These are phyloP conservation scores for Eupeodes luniger DNA, from an alignment of 2,888 invertebrate genomes.

Conservation along the genomic window DNA sequence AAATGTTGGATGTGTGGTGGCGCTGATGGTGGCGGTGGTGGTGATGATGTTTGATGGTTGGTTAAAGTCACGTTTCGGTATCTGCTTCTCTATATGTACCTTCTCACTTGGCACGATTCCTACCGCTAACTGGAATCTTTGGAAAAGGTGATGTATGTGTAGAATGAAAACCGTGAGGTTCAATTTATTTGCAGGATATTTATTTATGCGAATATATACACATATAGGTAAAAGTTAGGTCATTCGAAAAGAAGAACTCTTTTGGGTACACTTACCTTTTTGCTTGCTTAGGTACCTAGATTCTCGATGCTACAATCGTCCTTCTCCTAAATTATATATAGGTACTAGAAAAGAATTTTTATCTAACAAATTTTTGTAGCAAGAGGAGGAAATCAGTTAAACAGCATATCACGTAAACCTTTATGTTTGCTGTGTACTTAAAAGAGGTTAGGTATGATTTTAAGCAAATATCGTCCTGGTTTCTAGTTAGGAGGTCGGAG, in stretches of 20 bases:
- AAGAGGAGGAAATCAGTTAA: conserved; percentile 36
- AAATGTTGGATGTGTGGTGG: conserved; percentile 35
- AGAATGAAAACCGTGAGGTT: conserved; percentile 21
- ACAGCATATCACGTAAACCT: conserved; percentile 57
- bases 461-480: conserved; percentile 7
- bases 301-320: too few species aligned
- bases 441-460: conserved; percentile 33
- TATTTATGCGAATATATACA: conserved; percentile 10
- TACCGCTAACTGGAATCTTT: conserved; percentile 40
- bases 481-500: neutral
- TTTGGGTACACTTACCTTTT: neutral
- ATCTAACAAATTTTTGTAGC: neutral
- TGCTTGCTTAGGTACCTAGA: neutral
- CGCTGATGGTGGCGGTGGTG: neutral
- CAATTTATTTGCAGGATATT: conserved; percentile 36
- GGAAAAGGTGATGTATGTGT: neutral
- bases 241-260: neutral
- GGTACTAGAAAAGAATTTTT: neutral
- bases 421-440: conserved; percentile 44
- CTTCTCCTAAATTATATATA: neutral
- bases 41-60: conserved; percentile 42
- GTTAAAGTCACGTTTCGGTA: conserved; percentile 63
- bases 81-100: conserved; percentile 11
- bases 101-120: conserved; percentile 11
- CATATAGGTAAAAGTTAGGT: conserved; percentile 17